These are phyloP conservation scores for Iselma pallidipennis DNA, from an alignment of 2,888 invertebrate genomes.

Conservation along the genomic window DNA sequence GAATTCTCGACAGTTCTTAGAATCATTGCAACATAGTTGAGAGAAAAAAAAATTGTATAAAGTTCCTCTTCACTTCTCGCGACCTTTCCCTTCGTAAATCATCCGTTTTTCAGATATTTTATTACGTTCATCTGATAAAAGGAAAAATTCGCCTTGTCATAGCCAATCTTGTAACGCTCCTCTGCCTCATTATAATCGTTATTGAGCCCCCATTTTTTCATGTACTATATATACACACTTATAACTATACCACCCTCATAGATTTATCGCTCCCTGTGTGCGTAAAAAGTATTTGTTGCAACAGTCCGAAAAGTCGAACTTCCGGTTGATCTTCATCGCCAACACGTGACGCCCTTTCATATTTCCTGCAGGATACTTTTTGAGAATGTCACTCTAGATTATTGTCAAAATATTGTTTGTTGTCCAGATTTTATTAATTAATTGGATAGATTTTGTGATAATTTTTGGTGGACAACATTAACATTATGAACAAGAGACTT, in stretches of 20 bases:
- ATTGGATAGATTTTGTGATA: background rate
- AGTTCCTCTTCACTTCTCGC: background rate
- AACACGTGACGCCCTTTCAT: constrained; percentile 52
- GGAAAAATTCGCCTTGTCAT: background rate
- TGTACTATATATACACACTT: background rate
- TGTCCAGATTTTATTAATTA: background rate
- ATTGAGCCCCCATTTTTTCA: background rate
- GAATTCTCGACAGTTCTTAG: background rate
- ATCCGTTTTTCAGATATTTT: background rate
- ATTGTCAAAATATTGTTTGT: too few species aligned
- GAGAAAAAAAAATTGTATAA: background rate
- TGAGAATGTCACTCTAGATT: background rate
- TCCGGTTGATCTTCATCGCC: constrained; percentile 50
- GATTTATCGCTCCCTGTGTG: background rate
- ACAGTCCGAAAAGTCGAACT: constrained; percentile 47
- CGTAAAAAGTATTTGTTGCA: background rate
- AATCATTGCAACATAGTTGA: background rate
- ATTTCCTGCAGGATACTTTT: constrained; percentile 40
- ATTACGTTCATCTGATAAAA: background rate
- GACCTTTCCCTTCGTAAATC: background rate
- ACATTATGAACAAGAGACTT: constrained; percentile 17
- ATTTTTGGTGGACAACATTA: constrained; percentile 4
- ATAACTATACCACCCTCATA: background rate
- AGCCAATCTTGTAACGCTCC: background rate
- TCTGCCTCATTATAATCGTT: background rate